These are phyloP conservation scores for Sepiola atlantica DNA, from an alignment of 2,888 invertebrate genomes.

Conservation along the genomic window DNA sequence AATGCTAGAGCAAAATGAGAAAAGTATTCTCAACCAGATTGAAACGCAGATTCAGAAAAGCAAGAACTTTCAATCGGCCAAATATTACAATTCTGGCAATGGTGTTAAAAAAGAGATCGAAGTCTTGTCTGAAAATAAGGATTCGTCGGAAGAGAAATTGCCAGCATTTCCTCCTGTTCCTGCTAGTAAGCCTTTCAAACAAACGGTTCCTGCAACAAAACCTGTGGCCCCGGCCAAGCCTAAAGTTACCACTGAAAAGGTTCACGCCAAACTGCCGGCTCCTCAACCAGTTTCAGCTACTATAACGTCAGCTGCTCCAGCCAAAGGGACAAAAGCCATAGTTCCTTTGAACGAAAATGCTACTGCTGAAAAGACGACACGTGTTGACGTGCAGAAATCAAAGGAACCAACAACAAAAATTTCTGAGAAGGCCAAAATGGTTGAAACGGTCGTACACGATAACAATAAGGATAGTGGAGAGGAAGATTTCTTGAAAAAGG, in stretches of 20 bases:
- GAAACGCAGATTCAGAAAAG: constrained; percentile 67
- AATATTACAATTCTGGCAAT: constrained; percentile 59
- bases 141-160: not conserved
- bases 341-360: constrained; percentile 48
- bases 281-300: not conserved
- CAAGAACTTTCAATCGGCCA: constrained; percentile 70
- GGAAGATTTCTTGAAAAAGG: constrained; percentile 66
- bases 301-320: not conserved
- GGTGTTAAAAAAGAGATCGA: constrained; percentile 47
- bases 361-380: constrained; percentile 33
- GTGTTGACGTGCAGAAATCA: constrained; percentile 33
- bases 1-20: constrained; percentile 62
- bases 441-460: constrained; percentile 37
- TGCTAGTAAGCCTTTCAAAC: constrained; percentile 47
- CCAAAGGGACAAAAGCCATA: not conserved
- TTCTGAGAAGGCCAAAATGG: constrained; percentile 48
- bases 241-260: not conserved
- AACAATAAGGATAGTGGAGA: constrained; percentile 37
- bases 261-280: constrained; percentile 1
- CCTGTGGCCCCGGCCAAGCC: constrained; percentile 11
- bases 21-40: constrained; percentile 64
- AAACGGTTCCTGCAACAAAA: constrained; percentile 3
- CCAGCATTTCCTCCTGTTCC: constrained; percentile 49
- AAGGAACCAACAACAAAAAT: constrained; percentile 46
- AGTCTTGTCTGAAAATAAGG: constrained; percentile 33